Conservation (phyloP, 2,797 vertebrate genomes). For the Merluccius polli region DNA sequence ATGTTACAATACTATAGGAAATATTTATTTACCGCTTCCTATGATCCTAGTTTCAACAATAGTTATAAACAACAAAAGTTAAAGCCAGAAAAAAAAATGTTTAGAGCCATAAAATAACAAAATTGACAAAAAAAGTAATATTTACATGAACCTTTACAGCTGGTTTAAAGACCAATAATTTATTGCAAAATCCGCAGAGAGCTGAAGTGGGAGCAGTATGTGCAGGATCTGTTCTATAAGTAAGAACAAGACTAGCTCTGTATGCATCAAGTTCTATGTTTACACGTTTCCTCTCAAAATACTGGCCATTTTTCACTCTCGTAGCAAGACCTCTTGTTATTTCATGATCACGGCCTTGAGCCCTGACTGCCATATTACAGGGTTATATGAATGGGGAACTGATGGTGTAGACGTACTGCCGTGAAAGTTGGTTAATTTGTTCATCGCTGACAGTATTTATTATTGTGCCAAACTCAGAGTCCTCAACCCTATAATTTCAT, state of each 20-base stretch:
- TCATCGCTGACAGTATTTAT: not conserved
- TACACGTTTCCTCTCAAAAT: not conserved
- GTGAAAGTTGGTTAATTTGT: not conserved
- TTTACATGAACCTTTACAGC: no score
- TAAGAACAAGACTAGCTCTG: not conserved
- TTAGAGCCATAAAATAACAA: no score
- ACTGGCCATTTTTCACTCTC: constrained; percentile 27
- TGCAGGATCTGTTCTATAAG: not conserved
- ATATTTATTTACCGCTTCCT: not conserved
- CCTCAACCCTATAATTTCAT: not conserved
- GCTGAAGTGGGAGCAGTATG: not conserved
- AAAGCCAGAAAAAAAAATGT: not conserved
- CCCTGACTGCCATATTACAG: constrained; percentile 31
- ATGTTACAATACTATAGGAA: not conserved
- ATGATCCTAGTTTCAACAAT: not conserved
- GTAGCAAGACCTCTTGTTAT: constrained; percentile 43
- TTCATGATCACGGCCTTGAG: constrained; percentile 42
- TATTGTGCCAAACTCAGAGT: not conserved
- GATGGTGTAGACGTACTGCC: constrained; percentile 5
- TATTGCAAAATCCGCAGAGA: not conserved
- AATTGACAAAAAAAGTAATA: not conserved
- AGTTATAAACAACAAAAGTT: not conserved
- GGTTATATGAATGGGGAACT: constrained; percentile 24
- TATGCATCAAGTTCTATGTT: not conserved
- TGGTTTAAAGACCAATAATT: no score